Evolutionary conservation across 2,888 invertebrate genomes (phyloP).

Genomic region (Sphaerophoria rueppellii): DNA sequence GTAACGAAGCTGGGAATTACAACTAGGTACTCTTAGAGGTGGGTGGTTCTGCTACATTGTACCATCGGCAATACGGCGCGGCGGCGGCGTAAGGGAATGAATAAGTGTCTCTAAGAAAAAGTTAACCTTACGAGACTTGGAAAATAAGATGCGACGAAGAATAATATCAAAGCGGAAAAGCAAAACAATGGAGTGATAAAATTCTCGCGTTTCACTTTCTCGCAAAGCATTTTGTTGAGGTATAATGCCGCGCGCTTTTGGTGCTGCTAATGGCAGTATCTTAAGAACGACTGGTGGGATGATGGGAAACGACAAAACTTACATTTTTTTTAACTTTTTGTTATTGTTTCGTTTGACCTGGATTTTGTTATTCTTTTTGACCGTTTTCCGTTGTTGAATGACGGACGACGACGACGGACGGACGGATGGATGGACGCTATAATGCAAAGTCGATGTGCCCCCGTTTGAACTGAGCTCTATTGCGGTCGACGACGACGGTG

Average conservation of each 20-base stretch:
- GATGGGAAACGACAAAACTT: slow-evolving; percentile 63
- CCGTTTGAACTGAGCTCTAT: slow-evolving; percentile 50
- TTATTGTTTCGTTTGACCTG: slow-evolving; percentile 59
- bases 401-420: no score
- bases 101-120: slow-evolving; percentile 46
- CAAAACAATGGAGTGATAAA: slow-evolving; percentile 71
- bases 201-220: slow-evolving; percentile 73
- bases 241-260: slow-evolving; percentile 3
- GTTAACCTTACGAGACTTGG: slow-evolving; percentile 7
- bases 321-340: slow-evolving; percentile 42
- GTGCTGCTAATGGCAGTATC: slow-evolving; percentile 13
- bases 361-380: slow-evolving; percentile 60
- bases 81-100: neutral
- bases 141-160: slow-evolving; percentile 26
- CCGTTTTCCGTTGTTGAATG: slow-evolving; percentile 38
- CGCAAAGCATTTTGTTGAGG: slow-evolving; percentile 53
- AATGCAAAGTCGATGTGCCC: slow-evolving; percentile 31
- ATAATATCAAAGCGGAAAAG: slow-evolving; percentile 49
- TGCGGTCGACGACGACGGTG: slow-evolving; percentile 40
- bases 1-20: slow-evolving; percentile 37
- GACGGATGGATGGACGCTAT: no score
- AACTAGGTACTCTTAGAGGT: neutral
- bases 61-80: neutral
- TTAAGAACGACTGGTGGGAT: neutral
- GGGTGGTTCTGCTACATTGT: neutral